phyloP scores from a whole-genome alignment of 1,140 invertebrate genomes.

The Drepana arcuata region DNA sequence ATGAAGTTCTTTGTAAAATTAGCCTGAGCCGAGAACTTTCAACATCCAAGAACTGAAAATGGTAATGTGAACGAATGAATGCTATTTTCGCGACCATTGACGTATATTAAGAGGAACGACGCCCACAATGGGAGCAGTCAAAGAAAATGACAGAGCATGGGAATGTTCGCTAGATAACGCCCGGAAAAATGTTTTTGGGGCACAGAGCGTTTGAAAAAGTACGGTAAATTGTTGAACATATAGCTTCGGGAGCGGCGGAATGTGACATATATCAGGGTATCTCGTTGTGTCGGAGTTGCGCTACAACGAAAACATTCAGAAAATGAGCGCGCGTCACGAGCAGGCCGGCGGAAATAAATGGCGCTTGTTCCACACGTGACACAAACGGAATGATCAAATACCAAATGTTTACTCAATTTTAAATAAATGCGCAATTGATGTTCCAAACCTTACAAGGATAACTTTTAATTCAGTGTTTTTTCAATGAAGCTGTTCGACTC shows the following conservation, averaged over 20 bases:
- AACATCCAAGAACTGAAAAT: conserved; percentile 1
- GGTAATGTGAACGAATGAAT: conserved; percentile 5
- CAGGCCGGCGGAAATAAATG: conserved; percentile 35
- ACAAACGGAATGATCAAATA: conserved; percentile 21
- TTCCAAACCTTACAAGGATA: too few relatives aligned
- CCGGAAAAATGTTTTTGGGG: conserved; percentile 18
- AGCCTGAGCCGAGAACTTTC: too few relatives aligned
- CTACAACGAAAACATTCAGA: conserved; percentile 41
- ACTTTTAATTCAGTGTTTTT: too few relatives aligned
- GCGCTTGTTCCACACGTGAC: conserved; percentile 24
- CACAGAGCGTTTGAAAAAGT: conserved; percentile 20
- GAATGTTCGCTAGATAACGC: conserved; percentile 12
- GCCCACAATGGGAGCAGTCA: conserved; percentile 11
- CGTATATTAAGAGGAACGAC: conserved; percentile 11
- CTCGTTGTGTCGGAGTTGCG: conserved; percentile 18
- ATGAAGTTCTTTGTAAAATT: too few relatives aligned
- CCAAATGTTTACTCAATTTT: conserved; percentile 23
- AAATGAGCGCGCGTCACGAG: conserved; percentile 38
- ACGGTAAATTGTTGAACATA: conserved; percentile 10
- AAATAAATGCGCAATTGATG: too few relatives aligned
- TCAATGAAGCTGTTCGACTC: too few relatives aligned
- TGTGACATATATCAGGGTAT: conserved; percentile 24
- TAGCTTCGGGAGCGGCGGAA: conserved; percentile 9
- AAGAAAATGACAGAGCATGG: conserved; percentile 15
- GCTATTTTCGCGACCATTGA: conserved; percentile 7